Percentiles rank a stretch among this genome's conserved stretches.
These are phyloP conservation scores for Lepidurus apus DNA, from an alignment of 1,140 invertebrate species.

Conservation along the genomic window DNA sequence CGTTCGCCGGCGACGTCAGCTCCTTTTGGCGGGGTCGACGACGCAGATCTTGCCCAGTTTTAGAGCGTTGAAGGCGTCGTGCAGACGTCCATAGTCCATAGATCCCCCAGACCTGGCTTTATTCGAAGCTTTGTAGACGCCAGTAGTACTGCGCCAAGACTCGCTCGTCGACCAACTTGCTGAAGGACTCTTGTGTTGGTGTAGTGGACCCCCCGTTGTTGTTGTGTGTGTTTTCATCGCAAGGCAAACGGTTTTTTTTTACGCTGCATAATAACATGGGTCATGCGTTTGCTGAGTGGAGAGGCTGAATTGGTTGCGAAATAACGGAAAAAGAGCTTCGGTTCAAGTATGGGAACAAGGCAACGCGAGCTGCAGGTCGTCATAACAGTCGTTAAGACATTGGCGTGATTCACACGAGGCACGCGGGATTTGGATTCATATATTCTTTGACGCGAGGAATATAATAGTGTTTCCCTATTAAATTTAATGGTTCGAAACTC, in stretches of 20 bases:
- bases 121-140: no score
- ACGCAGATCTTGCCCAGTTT: constrained; percentile 17
- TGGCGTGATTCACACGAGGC: background rate
- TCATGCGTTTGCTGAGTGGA: background rate
- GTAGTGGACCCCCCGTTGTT: background rate
- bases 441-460: background rate
- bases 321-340: background rate
- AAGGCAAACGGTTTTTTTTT: background rate
- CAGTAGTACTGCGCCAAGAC: background rate
- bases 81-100: background rate
- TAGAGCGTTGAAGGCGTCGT: constrained; percentile 7
- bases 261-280: background rate
- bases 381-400: constrained; percentile 2
- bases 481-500: background rate
- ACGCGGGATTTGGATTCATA: background rate
- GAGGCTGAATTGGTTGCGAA: background rate
- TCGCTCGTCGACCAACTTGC: background rate
- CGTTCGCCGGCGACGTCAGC: background rate
- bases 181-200: background rate
- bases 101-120: no score
- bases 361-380: background rate
- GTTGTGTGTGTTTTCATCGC: background rate
- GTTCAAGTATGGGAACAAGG: constrained; percentile 18
- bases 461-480: background rate
- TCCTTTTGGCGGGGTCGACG: background rate